Evolutionary conservation across 2,113 vertebrate genomes (phyloP).

Genomic region (Noturus placidus): DNA sequence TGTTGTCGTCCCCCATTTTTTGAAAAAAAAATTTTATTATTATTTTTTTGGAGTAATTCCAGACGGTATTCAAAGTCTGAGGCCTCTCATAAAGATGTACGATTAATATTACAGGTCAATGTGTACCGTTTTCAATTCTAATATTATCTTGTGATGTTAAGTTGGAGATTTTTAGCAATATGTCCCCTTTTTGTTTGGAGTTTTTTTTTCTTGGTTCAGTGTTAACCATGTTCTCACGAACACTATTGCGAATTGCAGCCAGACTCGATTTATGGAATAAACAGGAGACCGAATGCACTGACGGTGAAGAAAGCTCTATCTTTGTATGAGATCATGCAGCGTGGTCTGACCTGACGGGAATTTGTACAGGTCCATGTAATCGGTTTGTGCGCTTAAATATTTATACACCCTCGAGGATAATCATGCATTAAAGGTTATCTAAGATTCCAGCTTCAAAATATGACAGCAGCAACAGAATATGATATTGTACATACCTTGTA

Average conservation of each 20-base stretch:
- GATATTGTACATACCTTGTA: constrained; percentile 77
- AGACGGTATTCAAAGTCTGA: neutral
- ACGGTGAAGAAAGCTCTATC: neutral
- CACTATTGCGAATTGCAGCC: constrained; percentile 19
- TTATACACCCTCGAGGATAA: constrained; percentile 35
- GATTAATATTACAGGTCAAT: constrained; percentile 34
- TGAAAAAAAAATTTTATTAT: too few relatives aligned
- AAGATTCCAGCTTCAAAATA: constrained; percentile 30
- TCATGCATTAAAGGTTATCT: constrained; percentile 33
- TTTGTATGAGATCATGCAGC: neutral
- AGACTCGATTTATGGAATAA: neutral
- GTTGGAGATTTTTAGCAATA: constrained; percentile 38
- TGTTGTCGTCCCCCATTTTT: too few relatives aligned
- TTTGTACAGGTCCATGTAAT: constrained; percentile 4
- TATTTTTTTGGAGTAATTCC: neutral
- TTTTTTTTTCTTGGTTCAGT: constrained; percentile 7
- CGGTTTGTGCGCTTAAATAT: constrained; percentile 24
- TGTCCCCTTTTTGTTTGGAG: neutral
- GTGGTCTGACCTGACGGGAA: neutral
- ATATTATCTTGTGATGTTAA: neutral
- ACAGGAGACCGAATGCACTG: neutral
- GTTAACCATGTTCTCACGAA: constrained; percentile 19
- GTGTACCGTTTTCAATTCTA: neutral
- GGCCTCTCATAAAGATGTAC: constrained; percentile 1
- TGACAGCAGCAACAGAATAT: constrained; percentile 15